Base-by-base conservation (phyloP, 2,888 invertebrate genomes). In the Platycheirus albimanus region DNA sequence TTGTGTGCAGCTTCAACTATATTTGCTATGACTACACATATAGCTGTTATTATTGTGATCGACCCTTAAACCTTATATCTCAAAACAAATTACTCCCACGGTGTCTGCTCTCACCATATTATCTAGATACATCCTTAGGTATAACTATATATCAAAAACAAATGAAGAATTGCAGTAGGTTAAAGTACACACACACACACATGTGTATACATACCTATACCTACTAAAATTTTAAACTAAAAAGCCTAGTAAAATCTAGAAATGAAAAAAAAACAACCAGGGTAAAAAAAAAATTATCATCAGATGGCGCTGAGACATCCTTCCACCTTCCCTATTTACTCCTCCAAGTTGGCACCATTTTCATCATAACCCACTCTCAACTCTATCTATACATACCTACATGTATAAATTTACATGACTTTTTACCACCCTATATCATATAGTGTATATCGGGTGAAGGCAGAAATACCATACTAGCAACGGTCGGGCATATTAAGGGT, bases 151-250 rank as follows among this genome's bases (percentile, higher is more conserved):
- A 45, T 58, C 19, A 45, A 64, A 56, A 45, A 36, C 33, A 45
- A 75, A 70, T 75, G 76, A 81, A 58, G 70, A 70, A 80, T 80
- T 70, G 75, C 75, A 70, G 75, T 70, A 80, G 75, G 69, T 79
- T 74, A 74, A 69, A 28, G 64, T 33, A 71, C 49, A 6, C 47
- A 58, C 36, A 66, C 13, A 45, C 54, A 61, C 6, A 56, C 33
- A 24, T 13, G n/a, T n/a, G n/a, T n/a, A n/a, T n/a, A n/a, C n/a
- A n/a, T n/a, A n/a, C n/a, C n/a, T n/a, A n/a, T n/a, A n/a, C n/a
- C n/a, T n/a, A n/a, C n/a, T n/a, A n/a, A n/a, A n/a, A 20, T 17
- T 8, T 13, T 2, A 36, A 61, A 54, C 45, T 33, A 69, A 49
- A 61, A 20, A 41, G 54, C 54, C 30, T 13, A 49, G 20, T 36